Evolutionary conservation across 2,888 invertebrate species (phyloP).

Genomic region (Polydesmus complanatus): DNA sequence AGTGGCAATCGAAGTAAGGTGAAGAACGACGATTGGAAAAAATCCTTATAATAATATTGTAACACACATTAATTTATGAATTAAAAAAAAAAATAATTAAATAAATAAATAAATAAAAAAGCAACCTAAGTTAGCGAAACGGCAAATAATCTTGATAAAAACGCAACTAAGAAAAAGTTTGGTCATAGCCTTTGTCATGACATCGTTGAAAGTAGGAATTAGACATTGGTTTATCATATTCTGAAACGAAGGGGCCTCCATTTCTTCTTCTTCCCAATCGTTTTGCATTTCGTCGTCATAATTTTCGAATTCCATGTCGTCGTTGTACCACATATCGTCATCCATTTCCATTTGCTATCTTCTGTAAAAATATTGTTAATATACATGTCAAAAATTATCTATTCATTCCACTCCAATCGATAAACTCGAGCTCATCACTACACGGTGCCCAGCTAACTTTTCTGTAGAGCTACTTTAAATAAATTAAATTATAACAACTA

Average conservation of each 20-base stretch:
- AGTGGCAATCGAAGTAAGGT: background rate
- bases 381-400: no score
- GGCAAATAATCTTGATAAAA: no score
- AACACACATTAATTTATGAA: background rate
- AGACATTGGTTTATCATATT: background rate
- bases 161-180: background rate
- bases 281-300: background rate
- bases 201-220: background rate
- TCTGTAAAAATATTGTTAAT: background rate
- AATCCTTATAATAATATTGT: background rate
- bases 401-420: no score
- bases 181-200: background rate
- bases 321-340: background rate
- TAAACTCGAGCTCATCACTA: no score
- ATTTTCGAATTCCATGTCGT: background rate
- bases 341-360: background rate
- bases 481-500: no score
- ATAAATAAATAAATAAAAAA: no score
- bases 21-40: background rate
- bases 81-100: background rate
- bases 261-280: background rate
- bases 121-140: no score
- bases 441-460: background rate
- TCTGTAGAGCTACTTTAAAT: no score
- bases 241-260: background rate